Percentiles rank a stretch among this genome's conserved stretches.
phyloP scores from a whole-genome alignment of 2,888 invertebrate genomes.

The Glyphotaelius pellucidus region DNA sequence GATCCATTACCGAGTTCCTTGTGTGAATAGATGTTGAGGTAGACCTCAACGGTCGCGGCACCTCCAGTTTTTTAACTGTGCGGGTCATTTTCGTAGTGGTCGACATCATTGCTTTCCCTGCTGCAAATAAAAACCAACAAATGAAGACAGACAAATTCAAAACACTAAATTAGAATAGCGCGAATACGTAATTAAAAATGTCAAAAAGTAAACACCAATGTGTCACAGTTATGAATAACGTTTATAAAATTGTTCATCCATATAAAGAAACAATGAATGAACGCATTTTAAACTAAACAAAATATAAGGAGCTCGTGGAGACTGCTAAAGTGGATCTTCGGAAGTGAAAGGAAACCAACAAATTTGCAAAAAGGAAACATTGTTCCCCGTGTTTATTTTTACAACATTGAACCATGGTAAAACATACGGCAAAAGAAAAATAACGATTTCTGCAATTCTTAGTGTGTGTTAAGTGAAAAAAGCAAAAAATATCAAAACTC shows the following conservation, averaged over 20 bases:
- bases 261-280: conserved; percentile 11
- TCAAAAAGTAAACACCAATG: conserved; percentile 45
- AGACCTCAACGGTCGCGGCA: conserved; percentile 84
- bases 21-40: conserved; percentile 78
- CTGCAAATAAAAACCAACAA: conserved; percentile 51
- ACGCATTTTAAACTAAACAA: conserved; percentile 4
- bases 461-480: not conserved
- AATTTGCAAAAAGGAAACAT: not conserved
- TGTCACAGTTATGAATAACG: conserved; percentile 32
- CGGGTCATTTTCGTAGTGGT: conserved; percentile 82
- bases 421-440: not conserved
- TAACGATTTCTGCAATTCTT: not conserved
- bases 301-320: conserved; percentile 7
- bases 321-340: not conserved
- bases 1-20: conserved; percentile 76
- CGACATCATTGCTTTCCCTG: conserved; percentile 71
- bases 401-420: not conserved
- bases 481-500: conserved; percentile 45
- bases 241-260: not conserved
- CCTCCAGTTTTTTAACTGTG: conserved; percentile 85
- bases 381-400: not conserved
- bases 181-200: conserved; percentile 49
- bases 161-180: conserved; percentile 40
- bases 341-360: conserved; percentile 43
- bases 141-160: conserved; percentile 48